Evolutionary conservation across 2,888 invertebrate species (phyloP).

Genomic region (Mylabris sibirica): DNA sequence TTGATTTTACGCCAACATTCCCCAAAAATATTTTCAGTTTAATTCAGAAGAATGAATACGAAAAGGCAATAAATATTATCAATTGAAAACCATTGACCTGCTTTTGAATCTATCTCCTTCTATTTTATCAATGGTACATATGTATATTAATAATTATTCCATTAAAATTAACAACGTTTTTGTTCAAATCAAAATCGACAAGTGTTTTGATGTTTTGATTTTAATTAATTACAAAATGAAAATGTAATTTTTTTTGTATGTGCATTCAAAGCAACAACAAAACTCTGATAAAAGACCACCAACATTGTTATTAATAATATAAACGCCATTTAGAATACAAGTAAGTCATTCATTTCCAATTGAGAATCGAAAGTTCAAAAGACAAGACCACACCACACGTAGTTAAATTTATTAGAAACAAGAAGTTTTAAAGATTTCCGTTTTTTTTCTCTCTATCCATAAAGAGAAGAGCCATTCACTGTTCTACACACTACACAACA

Average conservation of each 20-base stretch:
- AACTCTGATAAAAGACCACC: background rate
- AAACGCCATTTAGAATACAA: background rate
- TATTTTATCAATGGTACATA: background rate
- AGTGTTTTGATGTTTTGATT: background rate
- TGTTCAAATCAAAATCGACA: background rate
- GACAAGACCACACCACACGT: background rate
- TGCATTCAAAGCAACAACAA: background rate
- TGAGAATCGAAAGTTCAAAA: background rate
- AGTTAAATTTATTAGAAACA: background rate
- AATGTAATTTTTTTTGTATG: background rate
- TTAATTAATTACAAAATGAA: no score
- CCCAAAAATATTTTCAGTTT: background rate
- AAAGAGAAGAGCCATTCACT: background rate
- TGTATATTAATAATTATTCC: background rate
- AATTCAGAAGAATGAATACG: background rate
- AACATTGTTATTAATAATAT: slow-evolving; percentile 3
- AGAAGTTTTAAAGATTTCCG: slow-evolving; percentile 6
- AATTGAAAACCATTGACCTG: background rate
- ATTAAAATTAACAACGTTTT: background rate
- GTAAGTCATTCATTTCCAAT: background rate
- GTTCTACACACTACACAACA: background rate
- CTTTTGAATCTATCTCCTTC: background rate
- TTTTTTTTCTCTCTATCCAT: background rate
- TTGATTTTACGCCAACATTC: background rate
- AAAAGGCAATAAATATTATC: background rate